These are phyloP conservation scores for Sternarchorhynchus goeldii DNA, from an alignment of 2,797 vertebrate species.

Conservation along the genomic window DNA sequence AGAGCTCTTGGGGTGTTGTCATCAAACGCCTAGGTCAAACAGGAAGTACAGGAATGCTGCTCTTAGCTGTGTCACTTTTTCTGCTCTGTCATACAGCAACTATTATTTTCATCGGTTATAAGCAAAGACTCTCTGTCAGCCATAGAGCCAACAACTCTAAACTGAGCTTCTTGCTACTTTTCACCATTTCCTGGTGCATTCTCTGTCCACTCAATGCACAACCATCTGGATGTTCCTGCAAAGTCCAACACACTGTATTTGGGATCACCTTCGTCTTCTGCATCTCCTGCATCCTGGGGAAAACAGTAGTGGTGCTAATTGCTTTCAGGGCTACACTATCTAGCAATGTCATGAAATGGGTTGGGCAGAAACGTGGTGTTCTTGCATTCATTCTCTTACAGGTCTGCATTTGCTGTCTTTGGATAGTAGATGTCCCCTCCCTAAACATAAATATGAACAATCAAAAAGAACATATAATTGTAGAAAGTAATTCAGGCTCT, in stretches of 20 bases:
- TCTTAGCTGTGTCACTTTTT: constrained; percentile 36
- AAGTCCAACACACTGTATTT: constrained; percentile 68
- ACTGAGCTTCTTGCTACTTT: constrained; percentile 68
- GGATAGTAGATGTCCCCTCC: constrained; percentile 23
- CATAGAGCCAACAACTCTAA: constrained; percentile 67
- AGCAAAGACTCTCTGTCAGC: constrained; percentile 10
- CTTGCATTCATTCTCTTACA: constrained; percentile 38
- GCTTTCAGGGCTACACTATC: constrained; percentile 67
- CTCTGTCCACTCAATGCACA: constrained; percentile 67
- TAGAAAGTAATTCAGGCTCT: constrained; percentile 36
- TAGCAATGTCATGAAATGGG: constrained; percentile 65
- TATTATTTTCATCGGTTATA: constrained; percentile 15
- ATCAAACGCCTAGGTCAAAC: constrained; percentile 3
- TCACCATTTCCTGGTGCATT: constrained; percentile 69
- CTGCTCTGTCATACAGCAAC: constrained; percentile 24
- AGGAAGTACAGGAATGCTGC: constrained; percentile 30
- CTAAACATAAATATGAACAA: constrained; percentile 32
- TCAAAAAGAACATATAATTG: constrained; percentile 32
- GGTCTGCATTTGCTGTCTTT: constrained; percentile 33
- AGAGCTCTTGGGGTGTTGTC: constrained; percentile 2
- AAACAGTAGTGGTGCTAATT: constrained; percentile 71
- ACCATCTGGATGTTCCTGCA: constrained; percentile 71
- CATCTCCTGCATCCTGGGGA: constrained; percentile 69
- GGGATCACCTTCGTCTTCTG: constrained; percentile 71
- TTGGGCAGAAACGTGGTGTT: constrained; percentile 57